phyloP scores from a whole-genome alignment of 2,888 invertebrate species.

The Venustoraphidia nigricollis region DNA sequence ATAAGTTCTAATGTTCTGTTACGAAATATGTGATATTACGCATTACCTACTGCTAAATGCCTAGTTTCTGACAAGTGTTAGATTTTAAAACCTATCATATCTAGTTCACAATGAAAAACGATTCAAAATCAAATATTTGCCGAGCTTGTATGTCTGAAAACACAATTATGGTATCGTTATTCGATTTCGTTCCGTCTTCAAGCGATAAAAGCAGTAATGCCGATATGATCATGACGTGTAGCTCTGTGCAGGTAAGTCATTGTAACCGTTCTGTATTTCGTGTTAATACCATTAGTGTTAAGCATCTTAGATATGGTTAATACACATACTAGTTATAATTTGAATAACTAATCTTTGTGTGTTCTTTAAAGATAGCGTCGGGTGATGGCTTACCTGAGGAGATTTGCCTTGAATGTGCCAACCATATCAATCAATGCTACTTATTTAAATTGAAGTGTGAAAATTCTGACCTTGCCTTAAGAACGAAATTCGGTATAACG shows the following conservation, averaged over 20 bases:
- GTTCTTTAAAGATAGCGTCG: constrained; percentile 12
- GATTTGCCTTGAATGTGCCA: constrained; percentile 14
- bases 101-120: no score
- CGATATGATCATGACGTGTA: constrained; percentile 13
- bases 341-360: no score
- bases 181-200: constrained; percentile 11
- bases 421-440: constrained; percentile 11
- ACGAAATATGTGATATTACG: no score
- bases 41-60: no score
- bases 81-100: no score
- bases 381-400: constrained; percentile 15
- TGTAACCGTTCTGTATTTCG: neutral
- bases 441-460: constrained; percentile 12
- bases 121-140: constrained; percentile 8
- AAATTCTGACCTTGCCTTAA: constrained; percentile 7
- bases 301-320: no score
- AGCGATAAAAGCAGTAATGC: constrained; percentile 8
- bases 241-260: constrained; percentile 13
- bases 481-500: neutral
- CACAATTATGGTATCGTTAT: constrained; percentile 10
- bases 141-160: constrained; percentile 13
- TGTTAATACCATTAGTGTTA: neutral
- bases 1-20: no score
- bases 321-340: no score
- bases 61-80: no score